These are phyloP conservation scores for Orycteropus afer DNA, from an alignment of 2,113 vertebrate genomes.

Conservation along the genomic window DNA sequence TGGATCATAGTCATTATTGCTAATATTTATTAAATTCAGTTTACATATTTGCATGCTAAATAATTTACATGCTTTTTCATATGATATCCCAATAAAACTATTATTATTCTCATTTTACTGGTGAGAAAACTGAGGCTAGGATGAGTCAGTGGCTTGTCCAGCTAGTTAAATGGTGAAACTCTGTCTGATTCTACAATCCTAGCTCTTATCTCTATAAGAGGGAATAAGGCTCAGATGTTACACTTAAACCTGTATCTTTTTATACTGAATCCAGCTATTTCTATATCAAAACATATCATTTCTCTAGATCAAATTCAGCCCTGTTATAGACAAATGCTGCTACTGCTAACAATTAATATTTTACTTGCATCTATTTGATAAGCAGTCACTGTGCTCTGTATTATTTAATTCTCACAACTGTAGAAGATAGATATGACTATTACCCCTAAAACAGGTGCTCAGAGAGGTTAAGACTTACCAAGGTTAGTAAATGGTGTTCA, in stretches of 20 bases:
- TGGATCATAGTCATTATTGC: background rate
- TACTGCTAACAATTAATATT: background rate
- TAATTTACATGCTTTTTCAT: background rate
- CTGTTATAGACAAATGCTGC: background rate
- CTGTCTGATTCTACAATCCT: background rate
- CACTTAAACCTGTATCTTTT: background rate
- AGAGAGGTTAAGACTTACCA: background rate
- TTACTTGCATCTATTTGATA: background rate
- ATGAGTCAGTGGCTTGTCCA: background rate
- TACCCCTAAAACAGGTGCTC: background rate
- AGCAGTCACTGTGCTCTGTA: background rate
- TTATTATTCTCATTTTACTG: background rate
- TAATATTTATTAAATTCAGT: background rate
- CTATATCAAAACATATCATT: background rate
- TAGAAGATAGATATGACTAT: background rate
- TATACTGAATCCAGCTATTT: background rate
- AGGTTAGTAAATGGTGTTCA: background rate
- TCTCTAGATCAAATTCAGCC: background rate
- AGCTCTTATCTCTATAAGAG: background rate
- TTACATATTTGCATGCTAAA: background rate
- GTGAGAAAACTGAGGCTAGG: background rate
- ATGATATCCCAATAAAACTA: background rate
- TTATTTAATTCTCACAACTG: constrained; percentile 5
- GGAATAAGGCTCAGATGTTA: background rate
- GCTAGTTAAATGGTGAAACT: background rate